Percentiles rank a stretch among this genome's conserved stretches.
Evolutionary conservation across 2,113 vertebrate species (phyloP).

Genomic region (Laticauda laticaudata): DNA sequence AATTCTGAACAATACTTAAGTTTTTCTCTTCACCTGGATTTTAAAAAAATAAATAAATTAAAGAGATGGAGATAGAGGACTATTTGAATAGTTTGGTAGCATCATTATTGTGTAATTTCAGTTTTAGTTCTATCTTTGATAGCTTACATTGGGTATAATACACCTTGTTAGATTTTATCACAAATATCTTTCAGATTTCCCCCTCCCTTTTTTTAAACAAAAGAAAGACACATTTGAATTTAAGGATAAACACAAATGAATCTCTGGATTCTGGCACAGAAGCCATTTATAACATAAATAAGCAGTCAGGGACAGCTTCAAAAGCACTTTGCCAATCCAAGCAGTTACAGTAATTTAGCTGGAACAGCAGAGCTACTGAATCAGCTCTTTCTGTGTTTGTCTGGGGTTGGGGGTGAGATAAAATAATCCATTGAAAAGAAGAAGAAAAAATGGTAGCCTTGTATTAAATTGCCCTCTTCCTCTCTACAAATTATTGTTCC

Average conservation of each 20-base stretch:
- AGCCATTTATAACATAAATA: constrained; percentile 19
- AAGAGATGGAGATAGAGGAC: neutral
- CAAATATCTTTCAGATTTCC: constrained; percentile 3
- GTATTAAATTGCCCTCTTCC: neutral
- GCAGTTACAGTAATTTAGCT: neutral
- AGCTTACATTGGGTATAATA: neutral
- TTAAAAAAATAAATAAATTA: neutral
- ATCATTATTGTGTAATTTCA: neutral
- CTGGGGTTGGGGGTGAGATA: neutral
- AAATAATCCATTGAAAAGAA: neutral
- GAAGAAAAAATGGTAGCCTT: neutral
- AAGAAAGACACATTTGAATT: fast-evolving
- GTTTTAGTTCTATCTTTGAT: neutral
- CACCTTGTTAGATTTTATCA: neutral
- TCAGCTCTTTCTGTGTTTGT: neutral
- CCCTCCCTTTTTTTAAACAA: neutral
- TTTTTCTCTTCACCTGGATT: neutral
- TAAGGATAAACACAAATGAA: constrained; percentile 8
- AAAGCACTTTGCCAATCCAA: constrained; percentile 4
- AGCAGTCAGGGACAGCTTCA: constrained; percentile 12
- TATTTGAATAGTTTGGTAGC: neutral
- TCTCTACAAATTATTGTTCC: neutral
- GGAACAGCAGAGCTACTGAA: neutral
- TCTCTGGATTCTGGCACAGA: constrained; percentile 1
- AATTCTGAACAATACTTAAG: neutral